phyloP scores from a whole-genome alignment of 2,888 invertebrate genomes.

The Podabrus alpinus region DNA sequence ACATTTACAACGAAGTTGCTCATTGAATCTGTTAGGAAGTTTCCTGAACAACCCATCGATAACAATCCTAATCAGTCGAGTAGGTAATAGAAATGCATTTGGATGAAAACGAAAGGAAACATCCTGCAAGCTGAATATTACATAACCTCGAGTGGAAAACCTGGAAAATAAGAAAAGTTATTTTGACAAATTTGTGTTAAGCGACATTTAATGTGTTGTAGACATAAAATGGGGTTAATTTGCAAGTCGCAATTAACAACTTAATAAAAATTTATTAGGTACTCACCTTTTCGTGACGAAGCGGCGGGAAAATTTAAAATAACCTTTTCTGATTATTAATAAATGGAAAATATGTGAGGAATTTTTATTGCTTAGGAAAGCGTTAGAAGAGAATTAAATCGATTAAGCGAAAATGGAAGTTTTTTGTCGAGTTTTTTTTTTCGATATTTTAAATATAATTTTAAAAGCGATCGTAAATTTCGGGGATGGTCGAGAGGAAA shows the following conservation, averaged over 20 bases:
- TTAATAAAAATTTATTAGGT: not conserved
- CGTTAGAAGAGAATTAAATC: not conserved
- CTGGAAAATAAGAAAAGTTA: not conserved
- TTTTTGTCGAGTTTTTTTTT: not conserved
- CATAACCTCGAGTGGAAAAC: not conserved
- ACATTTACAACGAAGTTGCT: not conserved
- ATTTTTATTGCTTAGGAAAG: not conserved
- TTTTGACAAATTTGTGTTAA: not conserved
- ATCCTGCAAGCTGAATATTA: not conserved
- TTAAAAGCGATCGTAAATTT: not conserved
- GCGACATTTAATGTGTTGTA: not conserved
- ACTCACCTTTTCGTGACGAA: not conserved
- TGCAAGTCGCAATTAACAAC: not conserved
- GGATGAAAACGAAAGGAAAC: not conserved
- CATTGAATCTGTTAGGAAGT: not conserved
- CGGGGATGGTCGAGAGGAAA: not conserved
- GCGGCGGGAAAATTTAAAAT: not conserved
- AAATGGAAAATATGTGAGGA: not conserved
- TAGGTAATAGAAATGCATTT: not conserved
- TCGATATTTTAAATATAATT: not conserved
- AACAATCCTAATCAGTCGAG: not conserved
- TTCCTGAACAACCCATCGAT: not conserved
- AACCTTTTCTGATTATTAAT: not conserved
- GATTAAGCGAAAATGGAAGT: not conserved
- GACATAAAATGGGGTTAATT: not conserved